phyloP scores from a whole-genome alignment of 2,797 vertebrate species.

The Tympanoctomys barrerae region DNA sequence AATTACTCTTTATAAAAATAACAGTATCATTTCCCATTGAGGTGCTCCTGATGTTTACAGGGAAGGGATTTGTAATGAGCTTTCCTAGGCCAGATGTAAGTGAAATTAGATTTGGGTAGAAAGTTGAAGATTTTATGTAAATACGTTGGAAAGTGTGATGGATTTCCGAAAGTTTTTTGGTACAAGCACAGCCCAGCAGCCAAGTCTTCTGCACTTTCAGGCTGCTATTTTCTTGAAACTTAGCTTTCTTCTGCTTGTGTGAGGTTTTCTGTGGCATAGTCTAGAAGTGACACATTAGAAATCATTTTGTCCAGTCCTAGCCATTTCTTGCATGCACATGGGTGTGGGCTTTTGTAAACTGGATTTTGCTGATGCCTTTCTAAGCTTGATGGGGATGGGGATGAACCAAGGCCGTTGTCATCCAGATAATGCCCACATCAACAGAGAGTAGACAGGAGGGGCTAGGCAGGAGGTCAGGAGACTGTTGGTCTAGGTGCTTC shows the following conservation, averaged over 20 bases:
- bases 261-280: background rate
- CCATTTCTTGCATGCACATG: constrained; percentile 16
- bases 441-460: background rate
- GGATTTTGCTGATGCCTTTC: constrained; percentile 76
- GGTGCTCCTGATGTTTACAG: constrained; percentile 76
- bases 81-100: constrained; percentile 66
- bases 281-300: constrained; percentile 63
- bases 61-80: constrained; percentile 74
- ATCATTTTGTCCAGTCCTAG: constrained; percentile 56
- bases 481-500: constrained; percentile 59
- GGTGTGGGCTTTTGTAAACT: constrained; percentile 69
- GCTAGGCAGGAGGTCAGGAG: background rate
- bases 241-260: constrained; percentile 45
- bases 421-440: constrained; percentile 52
- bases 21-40: constrained; percentile 79
- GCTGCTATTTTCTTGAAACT: constrained; percentile 60
- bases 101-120: constrained; percentile 77
- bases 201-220: background rate
- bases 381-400: constrained; percentile 60
- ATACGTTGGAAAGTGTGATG: constrained; percentile 45
- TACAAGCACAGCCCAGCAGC: accelerated
- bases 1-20: constrained; percentile 87
- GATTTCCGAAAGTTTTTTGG: constrained; percentile 68
- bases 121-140: constrained; percentile 75
- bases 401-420: background rate